Base-by-base conservation (phyloP, 2,888 invertebrate genomes). In the Neoaliturus tenellus region DNA sequence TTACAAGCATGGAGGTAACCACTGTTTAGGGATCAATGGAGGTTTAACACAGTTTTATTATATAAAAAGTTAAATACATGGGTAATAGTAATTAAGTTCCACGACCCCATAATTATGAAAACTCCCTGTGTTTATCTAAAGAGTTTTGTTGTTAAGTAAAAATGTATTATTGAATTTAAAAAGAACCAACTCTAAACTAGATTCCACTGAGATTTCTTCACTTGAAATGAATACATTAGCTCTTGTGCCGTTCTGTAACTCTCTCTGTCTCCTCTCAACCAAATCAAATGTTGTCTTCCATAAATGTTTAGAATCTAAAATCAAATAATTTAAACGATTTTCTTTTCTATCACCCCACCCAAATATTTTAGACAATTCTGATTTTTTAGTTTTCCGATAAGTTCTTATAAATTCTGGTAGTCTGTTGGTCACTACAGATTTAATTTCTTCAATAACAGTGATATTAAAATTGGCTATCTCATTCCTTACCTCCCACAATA, bases 291-390 rank as follows among this genome's bases (percentile, higher is more conserved):
- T 75, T 41, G 75, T 75, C 35, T 48, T 75, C 75, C 75, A 75
- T 39, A 75, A 44, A 41, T 75, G 75, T 75, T 75, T 75, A 28
- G 75, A 75, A 48, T 75, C 75, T 25, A 75, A 31, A 3, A 75
- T 23, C 44, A 75, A 75, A 28, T 75, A 75, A 8, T 48, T 44
- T 28, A 75, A 75, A n/a, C 75, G 23, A 0, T 75, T 75, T 28
- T 75, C 75, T 75, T 75, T 44, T 17, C 75, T 75, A 17, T 75
- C 75, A 44, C 44, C 44, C 75, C 75, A 75, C 8, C 17, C 20
- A 44, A 39, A 75, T 0, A 28, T 75, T 20, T 44, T 75, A 48
- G 33, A 44, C 75, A 75, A 23, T n/a, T 75, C 23, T 3, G 23
- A 20, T 75, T 75, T 75, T 14, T 75, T 23, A 14, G 48, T 48